These are phyloP conservation scores for Arothron firmamentum DNA, from an alignment of 2,113 vertebrate genomes.

Conservation along the genomic window DNA sequence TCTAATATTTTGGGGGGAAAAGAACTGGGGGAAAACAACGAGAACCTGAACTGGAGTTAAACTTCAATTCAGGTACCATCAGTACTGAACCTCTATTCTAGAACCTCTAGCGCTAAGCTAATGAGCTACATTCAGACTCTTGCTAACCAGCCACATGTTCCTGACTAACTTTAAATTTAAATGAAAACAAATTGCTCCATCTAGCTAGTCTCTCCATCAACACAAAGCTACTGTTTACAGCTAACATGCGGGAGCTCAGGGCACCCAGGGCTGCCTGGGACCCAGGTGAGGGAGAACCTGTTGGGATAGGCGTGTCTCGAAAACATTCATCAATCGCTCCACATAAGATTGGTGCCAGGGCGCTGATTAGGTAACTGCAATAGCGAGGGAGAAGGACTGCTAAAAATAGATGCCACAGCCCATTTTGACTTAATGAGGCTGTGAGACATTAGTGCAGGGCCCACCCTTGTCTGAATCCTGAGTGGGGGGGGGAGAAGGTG, in stretches of 20 bases:
- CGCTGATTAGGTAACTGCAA: constrained; percentile 36
- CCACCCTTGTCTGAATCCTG: constrained; percentile 31
- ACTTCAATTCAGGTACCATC: too few relatives aligned
- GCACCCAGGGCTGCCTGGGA: neutral
- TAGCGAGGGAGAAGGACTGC: constrained; percentile 24
- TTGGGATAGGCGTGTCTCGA: constrained; percentile 44
- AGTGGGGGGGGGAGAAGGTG: constrained; percentile 5
- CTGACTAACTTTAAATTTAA: neutral
- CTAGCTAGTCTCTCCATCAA: constrained; percentile 10
- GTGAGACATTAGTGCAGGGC: constrained; percentile 29
- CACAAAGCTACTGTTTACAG: constrained; percentile 54
- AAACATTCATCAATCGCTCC: constrained; percentile 43
- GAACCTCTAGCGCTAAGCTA: neutral
- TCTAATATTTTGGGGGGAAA: too few relatives aligned
- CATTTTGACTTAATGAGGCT: constrained; percentile 50
- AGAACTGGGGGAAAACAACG: too few relatives aligned
- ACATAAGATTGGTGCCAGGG: constrained; percentile 27
- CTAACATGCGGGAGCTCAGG: constrained; percentile 24
- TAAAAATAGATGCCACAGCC: constrained; percentile 54
- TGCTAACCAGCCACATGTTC: neutral
- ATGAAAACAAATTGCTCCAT: too few relatives aligned
- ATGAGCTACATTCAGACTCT: neutral
- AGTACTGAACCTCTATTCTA: too few relatives aligned
- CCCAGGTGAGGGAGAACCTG: constrained; percentile 48
- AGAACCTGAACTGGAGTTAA: too few relatives aligned